Evolutionary conservation across 2,113 vertebrate species (phyloP), one percentile per base, ranked within the genome.

Genomic region (human): DNA sequence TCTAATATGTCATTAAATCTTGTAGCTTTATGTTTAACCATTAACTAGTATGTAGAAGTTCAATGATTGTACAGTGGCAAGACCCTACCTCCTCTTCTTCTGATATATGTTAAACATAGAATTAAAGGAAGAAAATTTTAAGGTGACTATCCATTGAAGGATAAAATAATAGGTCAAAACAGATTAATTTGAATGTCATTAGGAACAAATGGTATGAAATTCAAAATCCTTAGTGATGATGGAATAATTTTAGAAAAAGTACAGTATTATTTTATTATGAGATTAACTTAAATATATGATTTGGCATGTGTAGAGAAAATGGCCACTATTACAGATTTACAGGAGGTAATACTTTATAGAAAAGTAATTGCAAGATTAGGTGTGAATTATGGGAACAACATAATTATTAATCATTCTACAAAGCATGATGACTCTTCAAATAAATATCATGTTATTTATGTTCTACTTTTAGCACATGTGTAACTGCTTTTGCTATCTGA

Each of bases 271-370:
- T 59, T 68, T 68, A 45, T 23, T 35, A 8, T 8, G 40, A 76
- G 43, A 64, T 50, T 23, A n/a, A 84, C 40, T 84, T 40, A 17
- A 43, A 93, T 11, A 30, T 48, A 43, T 1, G 9, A 82, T 22
- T 27, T 38, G 30, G 9, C 13, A 1, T 5, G 12, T n/a, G 17
- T 6, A 55, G 2, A 8, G 17, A 25, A 22, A 6, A 10, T 0
- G 16, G 25, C 1, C 55, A 2, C 5, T 48, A 1, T 55, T 55
- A 72, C 5, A 84, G 9, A 92, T 85, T 50, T 27, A 40, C 6
- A 50, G 55, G 48, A 73, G 52, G 25, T 78, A 45, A 80, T 27
- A 32, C 45, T 50, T 50, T 64, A 75, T 2, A 48, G 38, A 17
- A 35, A 78, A 78, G 45, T 38, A 23, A n/a, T 25, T 23, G 0